These are phyloP conservation scores for Phrynocephalus forsythii DNA, from an alignment of 2,797 vertebrate genomes.

Conservation along the genomic window DNA sequence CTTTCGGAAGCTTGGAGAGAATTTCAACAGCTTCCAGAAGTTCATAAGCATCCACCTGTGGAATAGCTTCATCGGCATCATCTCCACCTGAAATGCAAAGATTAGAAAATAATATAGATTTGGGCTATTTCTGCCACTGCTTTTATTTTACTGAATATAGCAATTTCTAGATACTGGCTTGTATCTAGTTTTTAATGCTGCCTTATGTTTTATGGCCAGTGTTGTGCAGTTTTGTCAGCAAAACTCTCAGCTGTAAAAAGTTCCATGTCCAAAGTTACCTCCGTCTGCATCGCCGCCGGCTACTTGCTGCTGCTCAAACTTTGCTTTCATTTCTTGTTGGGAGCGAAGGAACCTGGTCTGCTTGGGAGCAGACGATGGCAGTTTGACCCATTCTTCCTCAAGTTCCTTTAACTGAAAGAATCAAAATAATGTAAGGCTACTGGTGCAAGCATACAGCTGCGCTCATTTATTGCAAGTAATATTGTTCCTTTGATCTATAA, in stretches of 20 bases:
- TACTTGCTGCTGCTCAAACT: constrained; percentile 93
- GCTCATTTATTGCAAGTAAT: not conserved
- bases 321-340: constrained; percentile 95
- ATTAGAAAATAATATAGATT: constrained; percentile 45
- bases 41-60: constrained; percentile 92
- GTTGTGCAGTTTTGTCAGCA: not conserved
- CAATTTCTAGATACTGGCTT: not conserved
- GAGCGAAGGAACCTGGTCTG: constrained; percentile 94
- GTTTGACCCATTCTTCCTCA: constrained; percentile 97
- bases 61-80: constrained; percentile 82
- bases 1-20: constrained; percentile 96
- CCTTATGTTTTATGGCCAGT: not conserved
- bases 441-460: too few relatives aligned
- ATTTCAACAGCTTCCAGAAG: constrained; percentile 94
- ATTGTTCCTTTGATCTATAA: not conserved
- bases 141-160: constrained; percentile 5
- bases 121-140: constrained; percentile 18
- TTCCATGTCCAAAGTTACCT: constrained; percentile 73
- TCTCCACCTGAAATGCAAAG: constrained; percentile 78
- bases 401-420: constrained; percentile 91
- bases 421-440: not conserved
- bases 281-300: constrained; percentile 87
- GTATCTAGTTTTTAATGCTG: not conserved
- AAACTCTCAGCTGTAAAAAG: not conserved
- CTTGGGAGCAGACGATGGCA: constrained; percentile 86